Percentiles rank a stretch among this genome's conserved stretches.
Conservation (phyloP, 2,113 vertebrate genomes). For the Zosterops pallidus region DNA sequence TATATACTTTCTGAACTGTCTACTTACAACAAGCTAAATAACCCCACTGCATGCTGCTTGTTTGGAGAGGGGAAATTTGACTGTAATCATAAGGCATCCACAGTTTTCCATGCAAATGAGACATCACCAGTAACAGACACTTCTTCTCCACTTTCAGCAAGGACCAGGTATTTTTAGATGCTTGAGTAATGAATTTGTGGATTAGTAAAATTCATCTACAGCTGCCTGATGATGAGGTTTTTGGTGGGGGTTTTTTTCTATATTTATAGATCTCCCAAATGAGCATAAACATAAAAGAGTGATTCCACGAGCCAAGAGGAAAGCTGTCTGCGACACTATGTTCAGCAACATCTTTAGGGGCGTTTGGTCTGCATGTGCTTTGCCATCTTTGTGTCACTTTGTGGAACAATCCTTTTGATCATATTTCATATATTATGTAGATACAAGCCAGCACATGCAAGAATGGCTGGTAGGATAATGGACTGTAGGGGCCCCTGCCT, state of each 20-base stretch:
- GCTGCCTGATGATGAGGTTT: not conserved
- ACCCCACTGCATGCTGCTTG: too few species aligned
- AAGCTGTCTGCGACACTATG: accelerated
- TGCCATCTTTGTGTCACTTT: not conserved
- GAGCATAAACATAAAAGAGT: conserved; percentile 37
- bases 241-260: not conserved
- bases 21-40: too few species aligned
- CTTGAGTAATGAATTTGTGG: too few species aligned
- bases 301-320: conserved; percentile 1
- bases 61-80: too few species aligned
- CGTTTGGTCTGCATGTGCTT: not conserved
- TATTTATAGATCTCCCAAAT: conserved; percentile 46
- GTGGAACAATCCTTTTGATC: not conserved
- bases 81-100: too few species aligned
- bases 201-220: too few species aligned
- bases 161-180: too few species aligned
- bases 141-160: too few species aligned
- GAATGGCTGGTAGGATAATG: not conserved
- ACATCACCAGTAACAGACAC: too few species aligned
- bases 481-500: not conserved
- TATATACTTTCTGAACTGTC: too few species aligned
- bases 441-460: not conserved
- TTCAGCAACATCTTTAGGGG: not conserved
- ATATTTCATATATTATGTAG: not conserved
- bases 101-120: too few species aligned